phyloP scores from a whole-genome alignment of 37 sponge, comb jelly and placozoan species.

The Beroe forskalii region DNA sequence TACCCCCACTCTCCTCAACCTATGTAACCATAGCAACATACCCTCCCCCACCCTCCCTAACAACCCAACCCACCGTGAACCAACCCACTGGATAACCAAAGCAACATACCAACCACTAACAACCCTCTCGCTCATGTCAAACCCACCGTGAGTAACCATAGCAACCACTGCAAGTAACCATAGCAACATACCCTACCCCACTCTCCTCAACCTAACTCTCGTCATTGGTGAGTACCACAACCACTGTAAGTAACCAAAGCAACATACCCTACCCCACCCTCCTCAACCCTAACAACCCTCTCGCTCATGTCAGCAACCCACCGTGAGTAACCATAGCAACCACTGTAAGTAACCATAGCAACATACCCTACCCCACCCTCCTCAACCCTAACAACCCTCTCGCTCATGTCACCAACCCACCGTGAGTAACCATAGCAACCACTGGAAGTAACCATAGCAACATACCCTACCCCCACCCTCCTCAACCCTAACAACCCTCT shows the following conservation, averaged over 20 bases:
- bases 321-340: too few species aligned
- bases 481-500: conserved; percentile 90
- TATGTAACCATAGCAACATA: conserved; percentile 73
- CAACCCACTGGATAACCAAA: not conserved
- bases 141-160: conserved; percentile 69
- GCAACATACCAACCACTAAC: conserved; percentile 67
- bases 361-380: not conserved
- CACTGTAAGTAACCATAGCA: too few species aligned
- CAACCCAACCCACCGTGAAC: conserved; percentile 72
- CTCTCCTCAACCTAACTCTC: not conserved
- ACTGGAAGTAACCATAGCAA: not conserved
- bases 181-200: conserved; percentile 66
- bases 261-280: not conserved
- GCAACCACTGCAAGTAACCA: conserved; percentile 60
- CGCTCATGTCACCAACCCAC: conserved; percentile 67
- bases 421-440: conserved; percentile 68
- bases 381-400: conserved; percentile 90
- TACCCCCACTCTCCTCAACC: conserved; percentile 88
- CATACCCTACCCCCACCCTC: not conserved
- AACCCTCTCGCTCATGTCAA: conserved; percentile 75
- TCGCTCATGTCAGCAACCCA: conserved; percentile 68
- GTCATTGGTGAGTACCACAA: not conserved
- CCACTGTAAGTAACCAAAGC: not conserved
- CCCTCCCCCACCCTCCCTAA: conserved; percentile 63
- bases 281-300: conserved; percentile 88